Evolutionary conservation across 1,140 invertebrate species (phyloP).

Genomic region (Nixonia krombeini): DNA sequence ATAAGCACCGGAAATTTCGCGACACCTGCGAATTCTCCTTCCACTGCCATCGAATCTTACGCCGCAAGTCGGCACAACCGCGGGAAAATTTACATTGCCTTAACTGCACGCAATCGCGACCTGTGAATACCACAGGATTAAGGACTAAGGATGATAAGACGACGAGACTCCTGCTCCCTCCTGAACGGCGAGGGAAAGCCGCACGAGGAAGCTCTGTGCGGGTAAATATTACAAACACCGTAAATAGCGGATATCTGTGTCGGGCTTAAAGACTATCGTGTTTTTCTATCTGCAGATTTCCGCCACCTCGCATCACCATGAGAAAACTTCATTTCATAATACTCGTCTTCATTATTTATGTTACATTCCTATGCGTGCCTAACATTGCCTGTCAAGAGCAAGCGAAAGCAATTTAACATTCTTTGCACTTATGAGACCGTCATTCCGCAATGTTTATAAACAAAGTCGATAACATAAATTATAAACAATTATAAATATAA

Average conservation of each 20-base stretch:
- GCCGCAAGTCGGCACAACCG: slow-evolving; percentile 37
- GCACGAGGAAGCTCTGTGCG: slow-evolving; percentile 49
- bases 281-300: too few species aligned
- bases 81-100: slow-evolving; percentile 58
- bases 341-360: too few species aligned
- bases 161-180: slow-evolving; percentile 19
- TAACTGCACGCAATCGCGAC: slow-evolving; percentile 51
- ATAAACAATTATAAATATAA: too few species aligned
- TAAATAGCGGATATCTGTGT: slow-evolving; percentile 44
- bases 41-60: slow-evolving; percentile 40
- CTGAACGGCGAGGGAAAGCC: slow-evolving; percentile 24
- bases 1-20: slow-evolving; percentile 57
- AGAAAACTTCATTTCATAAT: too few species aligned
- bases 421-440: too few species aligned
- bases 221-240: slow-evolving; percentile 43
- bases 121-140: slow-evolving; percentile 52
- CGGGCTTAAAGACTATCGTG: not conserved
- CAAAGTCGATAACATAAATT: too few species aligned
- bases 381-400: too few species aligned
- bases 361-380: too few species aligned
- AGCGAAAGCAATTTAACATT: too few species aligned
- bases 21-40: slow-evolving; percentile 47
- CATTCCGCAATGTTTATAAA: too few species aligned
- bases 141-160: slow-evolving; percentile 47
- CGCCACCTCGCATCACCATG: too few species aligned